Evolutionary conservation across 2,113 vertebrate species (phyloP).

Genomic region (Oxyura jamaicensis): DNA sequence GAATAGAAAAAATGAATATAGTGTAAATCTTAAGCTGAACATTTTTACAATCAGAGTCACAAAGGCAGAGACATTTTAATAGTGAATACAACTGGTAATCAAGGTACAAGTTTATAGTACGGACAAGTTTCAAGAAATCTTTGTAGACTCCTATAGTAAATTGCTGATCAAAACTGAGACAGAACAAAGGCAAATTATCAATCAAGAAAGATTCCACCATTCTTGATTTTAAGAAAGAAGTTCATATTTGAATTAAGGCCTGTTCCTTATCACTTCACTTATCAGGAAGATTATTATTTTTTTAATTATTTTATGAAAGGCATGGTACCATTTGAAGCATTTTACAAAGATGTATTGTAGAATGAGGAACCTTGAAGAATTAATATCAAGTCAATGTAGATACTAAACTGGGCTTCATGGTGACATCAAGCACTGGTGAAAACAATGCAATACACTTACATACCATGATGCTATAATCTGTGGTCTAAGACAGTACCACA

Average conservation of each 20-base stretch:
- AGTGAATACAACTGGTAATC: constrained; percentile 29
- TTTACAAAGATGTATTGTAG: background rate
- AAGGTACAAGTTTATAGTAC: background rate
- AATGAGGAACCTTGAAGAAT: background rate
- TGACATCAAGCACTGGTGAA: background rate
- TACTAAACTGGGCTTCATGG: background rate
- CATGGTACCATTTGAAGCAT: background rate
- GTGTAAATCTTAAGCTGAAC: background rate
- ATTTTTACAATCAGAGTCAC: constrained; percentile 46
- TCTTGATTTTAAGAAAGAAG: background rate
- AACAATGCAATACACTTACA: background rate
- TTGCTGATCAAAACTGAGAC: constrained; percentile 33
- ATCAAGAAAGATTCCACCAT: constrained; percentile 1
- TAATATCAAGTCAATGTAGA: background rate
- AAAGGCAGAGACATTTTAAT: constrained; percentile 21
- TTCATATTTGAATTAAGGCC: background rate
- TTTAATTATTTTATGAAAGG: background rate
- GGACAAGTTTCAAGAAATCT: constrained; percentile 8
- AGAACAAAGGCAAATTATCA: constrained; percentile 39
- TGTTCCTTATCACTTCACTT: background rate
- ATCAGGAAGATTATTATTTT: background rate
- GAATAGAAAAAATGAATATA: background rate
- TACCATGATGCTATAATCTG: background rate
- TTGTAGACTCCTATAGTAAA: constrained; percentile 14
- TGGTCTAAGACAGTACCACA: background rate